Conservation (phyloP, 2,113 vertebrate genomes). For the Aplodontia rufa region DNA sequence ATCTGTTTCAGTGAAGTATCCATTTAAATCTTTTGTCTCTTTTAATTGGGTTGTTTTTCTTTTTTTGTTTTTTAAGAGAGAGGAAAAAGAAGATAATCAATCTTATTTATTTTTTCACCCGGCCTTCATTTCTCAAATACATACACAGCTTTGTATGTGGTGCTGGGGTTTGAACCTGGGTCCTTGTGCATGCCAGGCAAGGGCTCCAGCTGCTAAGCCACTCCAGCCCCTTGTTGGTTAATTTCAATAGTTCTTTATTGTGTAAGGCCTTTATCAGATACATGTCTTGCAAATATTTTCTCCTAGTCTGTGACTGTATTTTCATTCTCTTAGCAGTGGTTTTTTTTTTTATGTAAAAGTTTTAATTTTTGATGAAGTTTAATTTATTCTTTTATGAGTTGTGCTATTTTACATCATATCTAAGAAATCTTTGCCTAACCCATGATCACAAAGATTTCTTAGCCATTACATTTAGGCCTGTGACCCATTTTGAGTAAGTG, state of each 20-base stretch:
- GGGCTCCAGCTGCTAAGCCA: no score
- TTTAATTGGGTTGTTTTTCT: neutral
- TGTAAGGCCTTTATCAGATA: neutral
- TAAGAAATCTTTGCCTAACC: slow-evolving; percentile 3
- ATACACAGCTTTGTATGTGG: no score
- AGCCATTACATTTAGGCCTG: neutral
- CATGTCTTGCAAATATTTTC: neutral
- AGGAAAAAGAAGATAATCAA: no score
- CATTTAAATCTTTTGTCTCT: neutral
- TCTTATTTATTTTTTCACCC: no score
- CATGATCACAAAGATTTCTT: neutral
- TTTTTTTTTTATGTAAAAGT: neutral
- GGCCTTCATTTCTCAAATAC: no score
- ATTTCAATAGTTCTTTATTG: neutral
- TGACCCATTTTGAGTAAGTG: neutral
- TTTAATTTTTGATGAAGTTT: slow-evolving; percentile 18
- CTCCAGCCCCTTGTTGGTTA: neutral
- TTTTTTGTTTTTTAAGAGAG: no score
- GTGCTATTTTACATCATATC: slow-evolving; percentile 6
- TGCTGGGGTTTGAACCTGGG: no score
- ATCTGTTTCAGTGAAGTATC: slow-evolving; percentile 20
- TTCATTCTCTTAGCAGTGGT: neutral
- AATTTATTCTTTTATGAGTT: neutral
- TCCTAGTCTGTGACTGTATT: neutral
- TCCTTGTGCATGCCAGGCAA: no score